Base-by-base conservation (phyloP, 2,113 vertebrate genomes). In the Erpornis zantholeuca region DNA sequence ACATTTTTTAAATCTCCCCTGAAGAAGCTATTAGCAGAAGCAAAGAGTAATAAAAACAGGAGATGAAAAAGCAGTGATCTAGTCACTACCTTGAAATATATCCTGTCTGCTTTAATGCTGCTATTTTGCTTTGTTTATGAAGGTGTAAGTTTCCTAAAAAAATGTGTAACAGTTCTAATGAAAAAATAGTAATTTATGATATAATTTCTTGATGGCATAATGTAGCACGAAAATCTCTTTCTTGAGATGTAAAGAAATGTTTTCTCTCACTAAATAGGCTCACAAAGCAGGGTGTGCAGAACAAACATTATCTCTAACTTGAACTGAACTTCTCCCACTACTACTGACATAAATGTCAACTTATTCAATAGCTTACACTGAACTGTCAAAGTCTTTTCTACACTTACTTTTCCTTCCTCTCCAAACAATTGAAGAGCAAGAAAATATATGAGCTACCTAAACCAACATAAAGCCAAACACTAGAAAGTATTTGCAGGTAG, bases 21-120 rank as follows among this genome's bases (percentile, higher is more conserved):
- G 64, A 91, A 95, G 54, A 76, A 88, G 75, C 52, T 73, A 78
- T 86, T 86, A 90, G 70, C 71, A 88, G 79, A 88, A 92, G 84
- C 15, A 17, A 91, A 80, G 59, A 90, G 91, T 66, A 96, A 96
- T 90, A 93, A 92, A 96, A 94, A 85, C 35, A 81, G 36, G 27
- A 95, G 68, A 76, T 80, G 36, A 35, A 20, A 83, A 92, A 86
- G 40, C 75, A 89, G 69, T n/a, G 42, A 94, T 78, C 27, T 75
- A 83, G 52, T 60, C 9, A 0, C 80, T 68, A 78, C 52, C 80
- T 84, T 94, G 68, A 94, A 94, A 86, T 73, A 80, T 66, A 73
- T 29, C 36, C 54, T 6, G 0, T 77, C 89, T 92, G 45, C 71
- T 94, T 85, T 92, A 96, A 90, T 57, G 54, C 33, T 85, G 84